phyloP scores from a whole-genome alignment of 2,888 invertebrate species.

The Monochamus alternatus region DNA sequence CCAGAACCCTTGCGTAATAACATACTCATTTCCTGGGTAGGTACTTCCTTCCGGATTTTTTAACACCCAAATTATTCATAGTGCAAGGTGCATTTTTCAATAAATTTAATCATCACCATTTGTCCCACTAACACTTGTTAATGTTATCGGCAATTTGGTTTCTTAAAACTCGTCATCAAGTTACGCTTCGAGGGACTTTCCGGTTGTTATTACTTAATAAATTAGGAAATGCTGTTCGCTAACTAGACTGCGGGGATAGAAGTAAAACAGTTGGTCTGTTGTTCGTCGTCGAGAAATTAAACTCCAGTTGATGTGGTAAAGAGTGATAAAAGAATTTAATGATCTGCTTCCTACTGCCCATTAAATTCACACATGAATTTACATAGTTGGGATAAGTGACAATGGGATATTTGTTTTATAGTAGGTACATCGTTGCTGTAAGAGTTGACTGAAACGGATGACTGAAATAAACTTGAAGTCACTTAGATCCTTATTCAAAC shows the following conservation, averaged over 20 bases:
- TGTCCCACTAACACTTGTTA: neutral
- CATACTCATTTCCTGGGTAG: neutral
- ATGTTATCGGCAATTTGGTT: neutral
- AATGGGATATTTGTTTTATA: neutral
- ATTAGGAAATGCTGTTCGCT: conserved; percentile 7
- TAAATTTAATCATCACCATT: neutral
- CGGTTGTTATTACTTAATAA: conserved; percentile 22
- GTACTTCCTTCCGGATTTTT: conserved; percentile 1
- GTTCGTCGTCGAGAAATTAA: neutral
- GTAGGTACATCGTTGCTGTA: too few species aligned
- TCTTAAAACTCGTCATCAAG: conserved; percentile 9
- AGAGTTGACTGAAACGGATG: too few species aligned
- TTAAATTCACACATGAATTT: neutral
- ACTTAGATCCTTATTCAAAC: too few species aligned
- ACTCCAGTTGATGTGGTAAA: conserved; percentile 1
- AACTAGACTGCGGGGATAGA: neutral
- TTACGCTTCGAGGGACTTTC: conserved; percentile 30
- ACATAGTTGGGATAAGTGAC: neutral
- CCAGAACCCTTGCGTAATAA: neutral
- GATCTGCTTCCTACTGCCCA: neutral
- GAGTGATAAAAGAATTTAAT: conserved; percentile 1
- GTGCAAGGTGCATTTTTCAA: conserved; percentile 13
- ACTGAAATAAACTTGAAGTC: too few species aligned
- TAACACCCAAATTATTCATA: neutral
- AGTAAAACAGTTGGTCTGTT: neutral